Percentiles rank a stretch among this genome's conserved stretches.
phyloP scores from a whole-genome alignment of 2,113 vertebrate species.

The Microcebus ravelobensis region DNA sequence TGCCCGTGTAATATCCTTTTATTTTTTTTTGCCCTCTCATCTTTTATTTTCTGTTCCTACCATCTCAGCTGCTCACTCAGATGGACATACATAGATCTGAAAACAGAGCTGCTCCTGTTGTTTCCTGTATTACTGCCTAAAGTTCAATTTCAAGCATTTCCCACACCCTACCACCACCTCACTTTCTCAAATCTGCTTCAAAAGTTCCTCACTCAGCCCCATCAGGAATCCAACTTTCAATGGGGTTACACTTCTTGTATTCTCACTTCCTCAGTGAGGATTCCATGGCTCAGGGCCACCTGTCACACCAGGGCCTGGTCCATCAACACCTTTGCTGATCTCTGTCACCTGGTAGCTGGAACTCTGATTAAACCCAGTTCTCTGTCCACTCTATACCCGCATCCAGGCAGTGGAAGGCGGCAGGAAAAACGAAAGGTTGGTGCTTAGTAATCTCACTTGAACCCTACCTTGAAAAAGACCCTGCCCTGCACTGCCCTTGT shows the following conservation, averaged over 20 bases:
- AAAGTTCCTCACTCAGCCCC: not conserved
- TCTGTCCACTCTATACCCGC: not conserved
- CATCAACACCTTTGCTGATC: not conserved
- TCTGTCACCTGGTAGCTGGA: not conserved
- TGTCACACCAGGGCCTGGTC: not conserved
- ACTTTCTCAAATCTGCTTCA: not conserved
- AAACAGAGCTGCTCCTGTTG: not conserved
- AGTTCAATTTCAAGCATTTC: not conserved
- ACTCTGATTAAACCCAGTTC: not conserved
- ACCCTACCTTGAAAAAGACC: not conserved
- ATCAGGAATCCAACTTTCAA: not conserved
- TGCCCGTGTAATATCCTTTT: not conserved
- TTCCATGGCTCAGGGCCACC: too few relatives aligned
- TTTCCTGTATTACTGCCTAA: not conserved
- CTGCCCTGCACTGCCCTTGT: too few relatives aligned
- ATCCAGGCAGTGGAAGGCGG: not conserved
- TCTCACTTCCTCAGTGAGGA: not conserved
- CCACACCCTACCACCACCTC: not conserved
- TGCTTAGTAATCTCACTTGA: not conserved
- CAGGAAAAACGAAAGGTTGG: not conserved
- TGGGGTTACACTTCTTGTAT: not conserved
- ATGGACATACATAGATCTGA: not conserved
- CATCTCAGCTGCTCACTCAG: not conserved
- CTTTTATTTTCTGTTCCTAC: not conserved
- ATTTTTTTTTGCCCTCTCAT: not conserved